Percentiles rank a stretch among this genome's conserved stretches.
phyloP scores from a whole-genome alignment of 2,797 vertebrate species.

The Threskiornis aethiopicus region DNA sequence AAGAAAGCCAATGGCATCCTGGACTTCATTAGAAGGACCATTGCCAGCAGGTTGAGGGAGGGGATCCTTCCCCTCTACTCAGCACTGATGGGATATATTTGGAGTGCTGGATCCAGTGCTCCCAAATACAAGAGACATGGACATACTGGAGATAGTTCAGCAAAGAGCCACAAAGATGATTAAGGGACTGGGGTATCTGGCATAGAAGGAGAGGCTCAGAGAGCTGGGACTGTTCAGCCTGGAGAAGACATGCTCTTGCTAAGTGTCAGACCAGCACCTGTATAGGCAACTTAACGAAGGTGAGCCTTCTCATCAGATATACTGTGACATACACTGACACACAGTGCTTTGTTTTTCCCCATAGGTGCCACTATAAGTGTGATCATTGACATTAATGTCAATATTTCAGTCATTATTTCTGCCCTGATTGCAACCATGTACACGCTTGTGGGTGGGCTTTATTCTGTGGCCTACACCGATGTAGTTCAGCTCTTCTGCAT shows the following conservation, averaged over 20 bases:
- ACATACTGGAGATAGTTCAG: not conserved
- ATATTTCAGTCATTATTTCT: conserved; percentile 89
- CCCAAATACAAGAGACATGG: not conserved
- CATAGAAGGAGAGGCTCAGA: not conserved
- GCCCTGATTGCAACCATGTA: conserved; percentile 93
- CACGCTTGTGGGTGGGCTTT: conserved; percentile 92
- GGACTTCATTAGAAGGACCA: not conserved
- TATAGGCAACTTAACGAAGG: not conserved
- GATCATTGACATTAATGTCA: conserved; percentile 90
- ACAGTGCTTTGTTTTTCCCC: not conserved
- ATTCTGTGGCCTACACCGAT: conserved; percentile 96
- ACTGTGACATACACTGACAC: not conserved
- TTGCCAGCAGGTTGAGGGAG: not conserved
- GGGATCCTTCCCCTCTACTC: not conserved
- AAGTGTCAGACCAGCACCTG: not conserved
- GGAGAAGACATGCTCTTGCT: not conserved
- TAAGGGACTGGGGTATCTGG: not conserved
- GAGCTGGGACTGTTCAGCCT: not conserved
- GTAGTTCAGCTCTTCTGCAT: conserved; percentile 98
- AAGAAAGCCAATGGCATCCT: not conserved
- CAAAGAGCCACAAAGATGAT: not conserved
- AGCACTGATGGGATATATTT: not conserved
- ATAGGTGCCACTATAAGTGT: conserved; percentile 96
- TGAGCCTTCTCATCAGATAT: not conserved
- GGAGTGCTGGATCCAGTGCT: not conserved